phyloP scores from a whole-genome alignment of 2,113 vertebrate species.

The Neolamprologus caudopunctatus region DNA sequence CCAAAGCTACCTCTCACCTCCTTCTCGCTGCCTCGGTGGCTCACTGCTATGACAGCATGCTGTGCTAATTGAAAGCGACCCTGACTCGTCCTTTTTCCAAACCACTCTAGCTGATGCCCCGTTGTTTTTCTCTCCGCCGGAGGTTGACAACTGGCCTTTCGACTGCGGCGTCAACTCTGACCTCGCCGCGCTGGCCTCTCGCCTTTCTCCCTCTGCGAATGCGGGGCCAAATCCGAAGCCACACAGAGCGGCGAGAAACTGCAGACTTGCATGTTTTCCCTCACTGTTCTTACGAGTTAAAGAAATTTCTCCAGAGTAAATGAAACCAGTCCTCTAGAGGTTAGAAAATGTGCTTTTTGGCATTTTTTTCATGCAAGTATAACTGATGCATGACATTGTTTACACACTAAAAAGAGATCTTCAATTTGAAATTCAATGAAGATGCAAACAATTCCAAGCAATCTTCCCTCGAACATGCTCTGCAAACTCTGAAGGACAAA shows the following conservation, averaged over 20 bases:
- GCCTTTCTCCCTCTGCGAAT: not conserved
- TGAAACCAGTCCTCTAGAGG: not conserved
- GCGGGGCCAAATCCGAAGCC: not conserved
- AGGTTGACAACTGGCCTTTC: conserved; percentile 66
- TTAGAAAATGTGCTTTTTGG: not conserved
- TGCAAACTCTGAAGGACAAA: conserved; percentile 32
- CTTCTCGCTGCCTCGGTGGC: not conserved
- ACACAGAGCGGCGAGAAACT: not conserved
- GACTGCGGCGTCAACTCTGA: conserved; percentile 13
- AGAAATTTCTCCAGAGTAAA: not conserved
- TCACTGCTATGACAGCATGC: conserved; percentile 29
- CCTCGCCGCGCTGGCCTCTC: not conserved
- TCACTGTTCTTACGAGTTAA: not conserved
- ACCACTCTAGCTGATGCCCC: conserved; percentile 27
- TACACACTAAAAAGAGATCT: not conserved
- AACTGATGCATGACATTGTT: not conserved
- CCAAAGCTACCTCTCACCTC: not conserved
- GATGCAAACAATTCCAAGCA: not conserved
- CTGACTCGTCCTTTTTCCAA: conserved; percentile 57
- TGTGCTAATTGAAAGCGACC: conserved; percentile 65
- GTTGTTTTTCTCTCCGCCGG: conserved; percentile 28
- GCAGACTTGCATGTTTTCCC: not conserved
- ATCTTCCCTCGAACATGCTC: not conserved
- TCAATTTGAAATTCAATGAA: conserved; percentile 20
- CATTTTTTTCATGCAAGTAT: not conserved